Evolutionary conservation across 2,888 invertebrate species (phyloP).

Genomic region (Nymphalis c-album): DNA sequence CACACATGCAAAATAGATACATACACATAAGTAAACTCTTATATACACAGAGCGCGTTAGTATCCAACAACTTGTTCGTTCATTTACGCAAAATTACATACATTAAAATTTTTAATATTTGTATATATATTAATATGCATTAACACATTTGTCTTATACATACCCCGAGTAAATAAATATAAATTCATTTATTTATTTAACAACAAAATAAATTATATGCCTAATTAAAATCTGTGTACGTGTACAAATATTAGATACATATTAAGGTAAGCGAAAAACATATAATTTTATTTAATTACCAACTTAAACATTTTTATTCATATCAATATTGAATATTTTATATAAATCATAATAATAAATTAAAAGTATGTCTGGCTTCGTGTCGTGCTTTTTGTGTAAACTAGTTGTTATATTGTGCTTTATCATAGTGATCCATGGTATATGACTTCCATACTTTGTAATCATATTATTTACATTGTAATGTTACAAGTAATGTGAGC

Average conservation of each 20-base stretch:
- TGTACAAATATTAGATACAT: too few relatives aligned
- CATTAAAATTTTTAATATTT: too few relatives aligned
- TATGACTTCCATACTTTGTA: not conserved
- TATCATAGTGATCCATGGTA: not conserved
- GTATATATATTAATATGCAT: too few relatives aligned
- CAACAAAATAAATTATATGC: too few relatives aligned
- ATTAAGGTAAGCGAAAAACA: too few relatives aligned
- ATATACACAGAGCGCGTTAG: not conserved
- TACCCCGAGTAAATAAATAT: too few relatives aligned
- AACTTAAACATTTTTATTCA: not conserved
- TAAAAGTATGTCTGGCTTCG: not conserved
- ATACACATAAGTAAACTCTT: not conserved
- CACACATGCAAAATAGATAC: constrained; percentile 15
- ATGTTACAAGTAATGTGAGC: constrained; percentile 6
- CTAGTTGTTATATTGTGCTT: not conserved
- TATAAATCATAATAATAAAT: not conserved
- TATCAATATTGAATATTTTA: not conserved
- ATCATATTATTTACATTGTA: constrained; percentile 6
- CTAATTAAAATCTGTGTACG: too few relatives aligned
- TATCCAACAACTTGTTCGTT: not conserved
- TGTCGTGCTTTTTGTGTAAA: constrained; percentile 3
- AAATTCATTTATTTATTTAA: too few relatives aligned
- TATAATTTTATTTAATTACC: too few relatives aligned
- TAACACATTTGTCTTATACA: too few relatives aligned
- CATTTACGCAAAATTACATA: not conserved